Evolutionary conservation across 2,888 invertebrate genomes (phyloP).

Genomic region (Acanthococcus lagerstroemiae): DNA sequence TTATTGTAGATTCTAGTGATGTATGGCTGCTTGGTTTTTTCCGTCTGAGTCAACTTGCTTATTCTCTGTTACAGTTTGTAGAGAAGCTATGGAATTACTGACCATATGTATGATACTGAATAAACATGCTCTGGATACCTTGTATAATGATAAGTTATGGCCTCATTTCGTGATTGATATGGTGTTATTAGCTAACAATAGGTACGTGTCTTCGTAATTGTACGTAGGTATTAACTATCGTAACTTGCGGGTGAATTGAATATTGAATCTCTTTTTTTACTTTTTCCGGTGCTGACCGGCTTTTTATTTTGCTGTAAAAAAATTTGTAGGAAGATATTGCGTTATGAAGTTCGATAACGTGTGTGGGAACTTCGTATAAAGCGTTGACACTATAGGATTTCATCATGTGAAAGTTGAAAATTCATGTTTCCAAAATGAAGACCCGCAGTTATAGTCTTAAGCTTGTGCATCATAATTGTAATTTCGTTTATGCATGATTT

Average conservation of each 20-base stretch:
- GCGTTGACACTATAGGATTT: too few relatives aligned
- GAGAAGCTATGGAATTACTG: conserved; percentile 85
- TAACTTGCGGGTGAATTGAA: too few relatives aligned
- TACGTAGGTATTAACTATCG: neutral
- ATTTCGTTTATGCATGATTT: neutral
- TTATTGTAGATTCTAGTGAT: neutral
- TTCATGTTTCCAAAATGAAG: too few relatives aligned
- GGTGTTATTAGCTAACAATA: conserved; percentile 59
- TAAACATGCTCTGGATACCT: conserved; percentile 69
- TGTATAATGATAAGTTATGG: conserved; percentile 75
- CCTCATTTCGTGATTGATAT: conserved; percentile 80
- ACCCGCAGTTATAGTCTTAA: too few relatives aligned
- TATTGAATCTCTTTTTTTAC: too few relatives aligned
- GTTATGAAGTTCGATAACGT: neutral
- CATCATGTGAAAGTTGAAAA: too few relatives aligned
- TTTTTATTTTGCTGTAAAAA: too few relatives aligned
- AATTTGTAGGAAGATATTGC: too few relatives aligned
- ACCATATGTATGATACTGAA: conserved; percentile 82
- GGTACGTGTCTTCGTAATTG: too few relatives aligned
- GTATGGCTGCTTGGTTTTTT: neutral
- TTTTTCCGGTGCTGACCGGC: too few relatives aligned
- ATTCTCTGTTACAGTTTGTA: conserved; percentile 51
- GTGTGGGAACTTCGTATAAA: neutral
- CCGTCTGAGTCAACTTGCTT: neutral
- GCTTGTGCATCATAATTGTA: conserved; percentile 5